These are phyloP conservation scores for Trissolcus japonicus DNA, from an alignment of 2,888 invertebrate species.

Conservation along the genomic window DNA sequence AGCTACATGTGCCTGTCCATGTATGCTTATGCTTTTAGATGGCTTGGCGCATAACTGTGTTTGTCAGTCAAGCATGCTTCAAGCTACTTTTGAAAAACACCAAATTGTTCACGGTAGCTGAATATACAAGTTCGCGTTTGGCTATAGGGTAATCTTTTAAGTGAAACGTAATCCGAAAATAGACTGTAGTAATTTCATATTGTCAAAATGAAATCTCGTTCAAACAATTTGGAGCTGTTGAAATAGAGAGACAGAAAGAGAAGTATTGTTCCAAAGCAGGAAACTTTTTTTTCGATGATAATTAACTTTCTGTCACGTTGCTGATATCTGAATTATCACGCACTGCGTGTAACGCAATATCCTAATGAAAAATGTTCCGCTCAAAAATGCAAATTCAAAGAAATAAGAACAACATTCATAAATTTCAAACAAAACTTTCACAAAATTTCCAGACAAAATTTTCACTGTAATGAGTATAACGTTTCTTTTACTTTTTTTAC, in stretches of 20 bases:
- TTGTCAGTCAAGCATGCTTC: constrained; percentile 29
- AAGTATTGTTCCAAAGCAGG: constrained; percentile 23
- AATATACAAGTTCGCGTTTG: constrained; percentile 32
- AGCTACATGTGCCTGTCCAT: constrained; percentile 2
- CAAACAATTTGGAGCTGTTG: constrained; percentile 29
- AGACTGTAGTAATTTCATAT: constrained; percentile 27
- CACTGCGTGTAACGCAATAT: constrained; percentile 10
- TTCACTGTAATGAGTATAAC: constrained; percentile 8
- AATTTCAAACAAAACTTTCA: too few relatives aligned
- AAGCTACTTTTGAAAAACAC: constrained; percentile 46
- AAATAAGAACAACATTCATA: constrained; percentile 27
- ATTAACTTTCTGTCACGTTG: constrained; percentile 12
- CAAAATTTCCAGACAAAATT: too few relatives aligned
- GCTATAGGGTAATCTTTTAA: constrained; percentile 43
- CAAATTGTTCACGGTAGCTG: constrained; percentile 17
- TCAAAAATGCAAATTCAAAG: constrained; percentile 23
- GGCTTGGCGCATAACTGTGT: constrained; percentile 51
- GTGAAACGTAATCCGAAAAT: constrained; percentile 41
- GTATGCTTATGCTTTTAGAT: constrained; percentile 37
- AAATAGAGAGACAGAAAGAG: not conserved
- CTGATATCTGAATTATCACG: constrained; percentile 13
- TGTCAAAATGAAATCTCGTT: constrained; percentile 30
- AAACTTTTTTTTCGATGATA: constrained; percentile 15
- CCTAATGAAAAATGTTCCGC: constrained; percentile 5
- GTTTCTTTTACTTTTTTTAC: constrained; percentile 7